Conservation (phyloP, 2,797 vertebrate species). For the Pterois miles region DNA sequence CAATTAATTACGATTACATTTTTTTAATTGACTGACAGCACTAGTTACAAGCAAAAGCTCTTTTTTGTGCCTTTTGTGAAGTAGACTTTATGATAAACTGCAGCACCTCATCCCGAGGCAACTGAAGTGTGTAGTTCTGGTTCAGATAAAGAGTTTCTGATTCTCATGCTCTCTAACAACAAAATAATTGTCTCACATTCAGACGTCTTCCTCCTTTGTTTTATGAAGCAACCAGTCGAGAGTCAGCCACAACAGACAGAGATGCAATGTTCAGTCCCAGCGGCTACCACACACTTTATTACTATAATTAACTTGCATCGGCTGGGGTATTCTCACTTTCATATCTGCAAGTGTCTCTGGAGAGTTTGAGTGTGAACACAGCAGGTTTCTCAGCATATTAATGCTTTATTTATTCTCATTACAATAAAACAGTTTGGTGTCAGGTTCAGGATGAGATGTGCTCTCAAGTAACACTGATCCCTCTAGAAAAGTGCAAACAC, state of each 20-base stretch:
- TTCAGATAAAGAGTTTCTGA: background rate
- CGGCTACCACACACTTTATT: constrained; percentile 60
- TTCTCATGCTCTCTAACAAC: background rate
- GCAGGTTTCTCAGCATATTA: constrained; percentile 33
- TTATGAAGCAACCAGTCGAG: constrained; percentile 11
- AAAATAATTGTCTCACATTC: background rate
- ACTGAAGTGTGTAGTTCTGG: background rate
- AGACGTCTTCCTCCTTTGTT: constrained; percentile 15
- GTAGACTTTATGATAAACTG: background rate
- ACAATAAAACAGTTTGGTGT: constrained; percentile 9
- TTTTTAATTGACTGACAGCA: no score
- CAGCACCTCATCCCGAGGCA: background rate
- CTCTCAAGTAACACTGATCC: constrained; percentile 16
- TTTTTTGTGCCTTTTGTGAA: background rate
- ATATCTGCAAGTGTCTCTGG: constrained; percentile 64
- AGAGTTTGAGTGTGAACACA: constrained; percentile 51
- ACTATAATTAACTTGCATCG: constrained; percentile 72
- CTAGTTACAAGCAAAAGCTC: background rate
- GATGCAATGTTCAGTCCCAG: constrained; percentile 39
- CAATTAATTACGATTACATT: no score
- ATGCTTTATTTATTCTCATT: constrained; percentile 37
- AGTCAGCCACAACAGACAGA: constrained; percentile 18
- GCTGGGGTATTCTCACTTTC: constrained; percentile 68
- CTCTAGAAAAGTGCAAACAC: background rate
- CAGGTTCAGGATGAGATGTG: constrained; percentile 19